These are phyloP conservation scores for Athalia rosae DNA, from an alignment of 2,888 invertebrate species.

Conservation along the genomic window DNA sequence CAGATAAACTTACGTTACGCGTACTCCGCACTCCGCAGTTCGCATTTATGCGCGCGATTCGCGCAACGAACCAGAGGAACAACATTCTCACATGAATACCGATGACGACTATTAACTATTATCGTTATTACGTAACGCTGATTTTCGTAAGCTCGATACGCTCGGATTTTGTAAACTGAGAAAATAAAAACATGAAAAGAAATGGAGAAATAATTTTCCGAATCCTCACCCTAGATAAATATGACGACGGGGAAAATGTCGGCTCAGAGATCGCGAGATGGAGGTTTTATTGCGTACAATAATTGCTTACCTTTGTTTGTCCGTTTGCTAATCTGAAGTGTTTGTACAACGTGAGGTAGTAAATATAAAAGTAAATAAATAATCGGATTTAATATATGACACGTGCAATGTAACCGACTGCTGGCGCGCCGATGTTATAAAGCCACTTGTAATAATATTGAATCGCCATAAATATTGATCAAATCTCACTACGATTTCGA, in stretches of 20 bases:
- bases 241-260: neutral
- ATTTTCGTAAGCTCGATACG: neutral
- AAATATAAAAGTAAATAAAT: neutral
- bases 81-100: slow-evolving; percentile 13
- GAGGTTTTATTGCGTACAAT: no score
- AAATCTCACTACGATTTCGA: no score
- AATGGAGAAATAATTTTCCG: neutral
- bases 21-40: no score
- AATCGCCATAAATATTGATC: neutral
- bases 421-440: no score
- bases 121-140: neutral
- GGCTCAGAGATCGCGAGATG: no score
- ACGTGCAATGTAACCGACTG: neutral
- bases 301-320: no score
- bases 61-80: neutral
- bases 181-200: neutral
- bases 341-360: no score
- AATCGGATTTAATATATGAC: neutral
- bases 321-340: neutral
- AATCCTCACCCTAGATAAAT: neutral
- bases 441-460: no score
- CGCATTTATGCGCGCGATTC: neutral
- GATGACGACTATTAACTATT: neutral
- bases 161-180: neutral
- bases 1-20: neutral